Conservation (phyloP, 2,113 vertebrate genomes). For the Fulica atra region DNA sequence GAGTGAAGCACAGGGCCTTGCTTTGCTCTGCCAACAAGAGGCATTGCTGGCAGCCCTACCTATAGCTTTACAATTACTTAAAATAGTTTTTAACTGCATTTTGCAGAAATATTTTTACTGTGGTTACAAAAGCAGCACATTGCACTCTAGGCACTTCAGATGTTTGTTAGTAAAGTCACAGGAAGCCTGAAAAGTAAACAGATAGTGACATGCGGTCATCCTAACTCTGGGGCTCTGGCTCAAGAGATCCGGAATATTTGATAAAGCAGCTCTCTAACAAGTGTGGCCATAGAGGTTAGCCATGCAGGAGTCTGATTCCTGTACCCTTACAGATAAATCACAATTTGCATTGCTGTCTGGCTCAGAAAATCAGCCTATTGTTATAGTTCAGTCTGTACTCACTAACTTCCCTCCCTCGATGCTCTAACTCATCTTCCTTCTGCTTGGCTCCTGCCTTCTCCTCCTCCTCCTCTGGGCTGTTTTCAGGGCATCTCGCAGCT, state of each 20-base stretch:
- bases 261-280: neutral
- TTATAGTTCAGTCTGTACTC: neutral
- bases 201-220: neutral
- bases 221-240: conserved; percentile 3
- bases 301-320: neutral
- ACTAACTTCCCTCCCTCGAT: neutral
- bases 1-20: neutral
- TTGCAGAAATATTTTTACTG: neutral
- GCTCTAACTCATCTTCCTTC: neutral
- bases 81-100: neutral
- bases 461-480: neutral
- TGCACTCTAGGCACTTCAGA: neutral
- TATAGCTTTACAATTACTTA: neutral
- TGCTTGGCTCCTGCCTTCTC: neutral
- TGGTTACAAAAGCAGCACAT: neutral
- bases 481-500: neutral
- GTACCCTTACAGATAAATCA: neutral
- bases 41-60: neutral
- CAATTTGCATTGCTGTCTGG: neutral
- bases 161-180: conserved; percentile 45
- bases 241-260: neutral
- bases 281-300: neutral
- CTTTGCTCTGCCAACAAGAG: neutral
- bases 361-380: neutral
- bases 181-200: conserved; percentile 50